phyloP scores from a whole-genome alignment of 2,113 vertebrate genomes.

The Urocitellus parryii region DNA sequence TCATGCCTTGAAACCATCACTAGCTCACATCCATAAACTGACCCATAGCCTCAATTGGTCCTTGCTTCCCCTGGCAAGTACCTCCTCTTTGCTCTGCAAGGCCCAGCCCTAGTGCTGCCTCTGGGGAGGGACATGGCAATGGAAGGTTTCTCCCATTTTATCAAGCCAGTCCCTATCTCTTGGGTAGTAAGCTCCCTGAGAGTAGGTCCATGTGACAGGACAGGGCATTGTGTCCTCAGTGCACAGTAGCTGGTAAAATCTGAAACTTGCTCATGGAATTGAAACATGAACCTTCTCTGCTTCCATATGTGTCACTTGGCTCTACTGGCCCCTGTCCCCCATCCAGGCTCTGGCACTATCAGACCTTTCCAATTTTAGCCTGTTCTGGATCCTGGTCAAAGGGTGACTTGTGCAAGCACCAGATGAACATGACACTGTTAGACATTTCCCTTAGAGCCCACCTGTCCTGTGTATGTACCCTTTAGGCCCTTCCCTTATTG shows the following conservation, averaged over 20 bases:
- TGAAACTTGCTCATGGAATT: background rate
- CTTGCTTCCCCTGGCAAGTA: background rate
- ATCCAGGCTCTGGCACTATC: background rate
- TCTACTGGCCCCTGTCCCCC: background rate
- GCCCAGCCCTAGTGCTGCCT: background rate
- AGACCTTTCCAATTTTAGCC: constrained; percentile 14
- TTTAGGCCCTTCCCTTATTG: background rate
- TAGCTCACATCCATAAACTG: constrained; percentile 28
- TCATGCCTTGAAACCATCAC: background rate
- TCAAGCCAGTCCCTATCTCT: background rate
- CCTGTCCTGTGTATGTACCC: background rate
- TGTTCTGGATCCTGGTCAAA: background rate
- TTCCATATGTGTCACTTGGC: background rate
- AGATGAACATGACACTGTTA: background rate
- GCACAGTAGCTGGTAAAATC: background rate
- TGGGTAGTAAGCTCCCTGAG: background rate
- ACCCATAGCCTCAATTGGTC: background rate
- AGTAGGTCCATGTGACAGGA: background rate
- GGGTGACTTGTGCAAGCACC: background rate
- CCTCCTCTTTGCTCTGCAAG: background rate
- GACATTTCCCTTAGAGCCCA: background rate
- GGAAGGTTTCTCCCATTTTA: background rate
- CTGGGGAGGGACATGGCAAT: background rate
- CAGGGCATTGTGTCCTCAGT: background rate
- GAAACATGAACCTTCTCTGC: background rate